These are phyloP conservation scores for Drosophila suzukii DNA, from an alignment of 1,140 invertebrate genomes.

Conservation along the genomic window DNA sequence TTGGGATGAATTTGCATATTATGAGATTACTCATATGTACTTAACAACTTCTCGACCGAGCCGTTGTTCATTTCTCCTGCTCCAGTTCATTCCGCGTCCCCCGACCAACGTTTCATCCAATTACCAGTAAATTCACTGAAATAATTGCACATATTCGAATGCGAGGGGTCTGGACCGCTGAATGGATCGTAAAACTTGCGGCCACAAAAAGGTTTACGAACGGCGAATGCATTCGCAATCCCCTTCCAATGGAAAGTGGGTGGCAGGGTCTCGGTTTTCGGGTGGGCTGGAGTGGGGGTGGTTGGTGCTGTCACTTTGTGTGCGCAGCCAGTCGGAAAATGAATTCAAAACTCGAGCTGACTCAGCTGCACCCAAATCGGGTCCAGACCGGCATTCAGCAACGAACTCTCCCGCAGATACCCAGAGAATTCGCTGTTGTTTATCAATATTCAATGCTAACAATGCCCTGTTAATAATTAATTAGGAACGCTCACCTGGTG, in stretches of 20 bases:
- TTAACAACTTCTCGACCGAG: constrained; percentile 22
- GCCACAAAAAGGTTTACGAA: constrained; percentile 44
- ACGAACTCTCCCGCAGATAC: constrained; percentile 3
- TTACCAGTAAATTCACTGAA: constrained; percentile 65
- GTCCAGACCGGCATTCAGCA: constrained; percentile 1
- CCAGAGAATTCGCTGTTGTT: constrained; percentile 11
- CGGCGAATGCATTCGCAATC: constrained; percentile 19
- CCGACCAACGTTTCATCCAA: constrained; percentile 33
- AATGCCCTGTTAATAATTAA: constrained; percentile 60
- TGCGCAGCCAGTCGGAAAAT: constrained; percentile 75
- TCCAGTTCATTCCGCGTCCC: constrained; percentile 6
- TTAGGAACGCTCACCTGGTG: constrained; percentile 23
- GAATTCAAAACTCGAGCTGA: constrained; percentile 63
- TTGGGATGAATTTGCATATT: constrained; percentile 23
- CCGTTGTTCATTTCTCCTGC: constrained; percentile 24
- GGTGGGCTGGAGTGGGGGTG: constrained; percentile 6
- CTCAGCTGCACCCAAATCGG: constrained; percentile 37
- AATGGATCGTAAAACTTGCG: constrained; percentile 35
- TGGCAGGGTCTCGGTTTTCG: neutral
- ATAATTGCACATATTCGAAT: constrained; percentile 70
- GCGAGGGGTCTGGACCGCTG: constrained; percentile 34
- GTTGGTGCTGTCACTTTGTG: constrained; percentile 53
- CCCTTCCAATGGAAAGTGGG: neutral
- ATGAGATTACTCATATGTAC: constrained; percentile 29
- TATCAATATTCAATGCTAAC: constrained; percentile 33